phyloP scores from a whole-genome alignment of 2,113 vertebrate genomes.

The Dipodomys stephensi region DNA sequence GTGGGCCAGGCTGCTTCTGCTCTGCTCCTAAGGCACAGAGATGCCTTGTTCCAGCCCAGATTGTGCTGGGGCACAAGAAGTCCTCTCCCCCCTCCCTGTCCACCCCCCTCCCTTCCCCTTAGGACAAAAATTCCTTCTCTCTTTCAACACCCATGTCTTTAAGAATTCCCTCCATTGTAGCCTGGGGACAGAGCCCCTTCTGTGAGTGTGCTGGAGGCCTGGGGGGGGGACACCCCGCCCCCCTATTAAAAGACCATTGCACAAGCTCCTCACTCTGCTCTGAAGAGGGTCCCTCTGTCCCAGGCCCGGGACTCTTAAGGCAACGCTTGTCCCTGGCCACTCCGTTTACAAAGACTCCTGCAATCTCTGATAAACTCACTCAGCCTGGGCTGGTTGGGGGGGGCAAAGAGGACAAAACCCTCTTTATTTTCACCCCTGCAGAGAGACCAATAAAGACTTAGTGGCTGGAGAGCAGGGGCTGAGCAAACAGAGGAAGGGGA shows the following conservation, averaged over 20 bases:
- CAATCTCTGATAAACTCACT: constrained; percentile 97
- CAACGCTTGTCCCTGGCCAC: constrained; percentile 94
- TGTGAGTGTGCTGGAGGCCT: constrained; percentile 86
- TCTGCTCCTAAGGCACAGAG: background rate
- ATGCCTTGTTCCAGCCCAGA: constrained; percentile 17
- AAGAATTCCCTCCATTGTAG: constrained; percentile 92
- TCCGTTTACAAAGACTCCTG: constrained; percentile 94
- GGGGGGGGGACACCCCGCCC: constrained; percentile 83
- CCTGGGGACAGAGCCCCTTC: constrained; percentile 93
- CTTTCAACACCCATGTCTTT: constrained; percentile 86
- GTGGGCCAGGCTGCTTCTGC: background rate
- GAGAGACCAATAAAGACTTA: constrained; percentile 94
- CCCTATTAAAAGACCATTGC: constrained; percentile 92
- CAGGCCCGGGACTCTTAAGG: constrained; percentile 95
- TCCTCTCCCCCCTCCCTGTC: constrained; percentile 26
- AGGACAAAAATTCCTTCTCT: constrained; percentile 76
- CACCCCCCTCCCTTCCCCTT: constrained; percentile 28
- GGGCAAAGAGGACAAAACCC: constrained; percentile 90
- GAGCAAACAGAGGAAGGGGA: constrained; percentile 83
- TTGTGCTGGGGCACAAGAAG: constrained; percentile 23
- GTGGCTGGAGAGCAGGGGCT: constrained; percentile 90
- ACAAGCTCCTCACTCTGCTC: constrained; percentile 97
- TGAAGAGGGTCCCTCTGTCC: constrained; percentile 98
- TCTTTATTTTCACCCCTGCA: constrained; percentile 93
- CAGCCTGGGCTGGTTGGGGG: constrained; percentile 84